Percentiles rank a stretch among this genome's conserved stretches.
phyloP scores from a whole-genome alignment of 2,888 invertebrate genomes.

The Diloba caeruleocephala region DNA sequence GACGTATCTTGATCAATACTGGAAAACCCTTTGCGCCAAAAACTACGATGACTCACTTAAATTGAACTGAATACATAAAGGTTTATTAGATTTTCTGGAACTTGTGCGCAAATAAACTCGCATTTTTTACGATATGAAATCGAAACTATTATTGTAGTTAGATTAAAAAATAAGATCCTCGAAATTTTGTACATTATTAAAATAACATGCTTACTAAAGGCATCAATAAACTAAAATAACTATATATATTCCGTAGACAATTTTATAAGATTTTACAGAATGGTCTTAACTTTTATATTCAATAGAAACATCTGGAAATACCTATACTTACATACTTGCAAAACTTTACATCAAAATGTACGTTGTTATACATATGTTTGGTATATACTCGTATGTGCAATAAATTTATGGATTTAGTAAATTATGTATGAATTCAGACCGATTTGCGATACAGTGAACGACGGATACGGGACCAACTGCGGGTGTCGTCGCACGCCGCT shows the following conservation, averaged over 20 bases:
- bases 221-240: no score
- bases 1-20: conserved; percentile 71
- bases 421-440: conserved; percentile 43
- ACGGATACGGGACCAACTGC: conserved; percentile 33
- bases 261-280: no score
- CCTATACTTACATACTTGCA: no score
- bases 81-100: not conserved
- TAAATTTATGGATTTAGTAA: conserved; percentile 24
- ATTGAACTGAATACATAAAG: not conserved
- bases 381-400: not conserved
- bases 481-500: conserved; percentile 50
- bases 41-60: conserved; percentile 43
- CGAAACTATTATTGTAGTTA: no score
- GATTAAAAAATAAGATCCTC: no score
- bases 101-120: not conserved
- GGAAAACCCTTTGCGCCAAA: conserved; percentile 65
- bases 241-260: no score
- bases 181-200: no score
- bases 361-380: not conserved
- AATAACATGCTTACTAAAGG: no score
- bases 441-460: conserved; percentile 60
- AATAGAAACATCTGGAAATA: no score
- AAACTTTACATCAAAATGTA: no score
- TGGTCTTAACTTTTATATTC: no score
- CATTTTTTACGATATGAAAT: not conserved